Conservation (phyloP, 2,797 vertebrate genomes). For the Acipenser transmontanus region DNA sequence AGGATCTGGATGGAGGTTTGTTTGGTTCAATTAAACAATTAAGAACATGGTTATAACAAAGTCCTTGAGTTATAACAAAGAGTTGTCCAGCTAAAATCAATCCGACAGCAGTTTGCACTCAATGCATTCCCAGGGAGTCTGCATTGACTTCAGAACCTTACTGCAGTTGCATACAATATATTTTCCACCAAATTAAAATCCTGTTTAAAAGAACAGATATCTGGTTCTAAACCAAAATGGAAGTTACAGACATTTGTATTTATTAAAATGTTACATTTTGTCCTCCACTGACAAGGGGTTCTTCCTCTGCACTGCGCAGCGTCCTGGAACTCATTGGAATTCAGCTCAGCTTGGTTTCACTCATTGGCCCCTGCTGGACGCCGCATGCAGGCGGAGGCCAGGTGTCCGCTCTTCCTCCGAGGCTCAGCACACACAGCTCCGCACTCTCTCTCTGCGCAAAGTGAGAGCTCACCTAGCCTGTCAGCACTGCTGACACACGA, state of each 20-base stretch:
- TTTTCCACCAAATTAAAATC: too few relatives aligned
- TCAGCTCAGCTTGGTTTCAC: background rate
- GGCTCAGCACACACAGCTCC: slow-evolving; percentile 45
- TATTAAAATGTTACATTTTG: too few relatives aligned
- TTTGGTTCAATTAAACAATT: too few relatives aligned
- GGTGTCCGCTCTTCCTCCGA: slow-evolving; percentile 34
- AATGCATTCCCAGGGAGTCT: too few relatives aligned
- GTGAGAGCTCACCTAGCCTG: slow-evolving; percentile 46
- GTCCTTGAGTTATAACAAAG: too few relatives aligned
- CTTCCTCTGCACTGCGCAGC: background rate
- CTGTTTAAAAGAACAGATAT: slow-evolving; percentile 19
- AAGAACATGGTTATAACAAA: too few relatives aligned
- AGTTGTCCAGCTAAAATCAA: too few relatives aligned
- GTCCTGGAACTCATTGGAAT: background rate
- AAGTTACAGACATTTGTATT: slow-evolving; percentile 31
- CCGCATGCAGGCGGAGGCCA: slow-evolving; percentile 34
- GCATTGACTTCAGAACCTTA: too few relatives aligned
- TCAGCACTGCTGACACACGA: slow-evolving; percentile 66
- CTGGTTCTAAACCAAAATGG: too few relatives aligned
- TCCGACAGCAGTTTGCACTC: too few relatives aligned
- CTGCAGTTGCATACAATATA: too few relatives aligned
- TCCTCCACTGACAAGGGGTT: background rate
- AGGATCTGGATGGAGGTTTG: too few relatives aligned
- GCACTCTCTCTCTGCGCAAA: slow-evolving; percentile 44
- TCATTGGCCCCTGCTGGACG: slow-evolving; percentile 3